Conservation (phyloP, 2,888 invertebrate species). For the Lycia hirtaria region DNA sequence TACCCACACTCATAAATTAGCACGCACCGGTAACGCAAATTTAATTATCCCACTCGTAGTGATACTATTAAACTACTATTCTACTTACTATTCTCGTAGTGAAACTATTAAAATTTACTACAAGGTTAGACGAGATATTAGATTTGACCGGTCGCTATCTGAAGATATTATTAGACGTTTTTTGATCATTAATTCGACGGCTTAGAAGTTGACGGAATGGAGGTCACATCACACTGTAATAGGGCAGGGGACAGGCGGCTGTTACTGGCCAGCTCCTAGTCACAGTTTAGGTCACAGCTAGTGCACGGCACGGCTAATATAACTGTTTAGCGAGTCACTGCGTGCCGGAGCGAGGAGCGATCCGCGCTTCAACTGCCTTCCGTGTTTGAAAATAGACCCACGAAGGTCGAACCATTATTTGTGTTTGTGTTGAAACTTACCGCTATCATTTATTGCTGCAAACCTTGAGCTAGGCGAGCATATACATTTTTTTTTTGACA, state of each 20-base stretch:
- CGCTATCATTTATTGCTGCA: slow-evolving; percentile 56
- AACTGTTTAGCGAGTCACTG: slow-evolving; percentile 67
- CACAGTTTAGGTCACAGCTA: slow-evolving; percentile 15
- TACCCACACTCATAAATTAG: slow-evolving; percentile 50
- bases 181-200: slow-evolving; percentile 35
- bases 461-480: slow-evolving; percentile 60
- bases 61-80: slow-evolving; percentile 27
- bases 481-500: slow-evolving; percentile 44
- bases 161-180: slow-evolving; percentile 33
- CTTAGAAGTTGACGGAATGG: slow-evolving; percentile 39
- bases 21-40: slow-evolving; percentile 33
- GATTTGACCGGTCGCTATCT: slow-evolving; percentile 39
- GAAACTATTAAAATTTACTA: slow-evolving; percentile 24
- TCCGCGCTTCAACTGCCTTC: slow-evolving; percentile 76
- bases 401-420: slow-evolving; percentile 78
- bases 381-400: slow-evolving; percentile 80
- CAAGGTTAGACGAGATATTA: slow-evolving; percentile 26
- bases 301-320: slow-evolving; percentile 54
- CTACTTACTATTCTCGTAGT: slow-evolving; percentile 23
- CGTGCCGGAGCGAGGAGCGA: slow-evolving; percentile 52
- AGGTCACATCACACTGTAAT: slow-evolving; percentile 46
- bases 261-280: slow-evolving; percentile 48
- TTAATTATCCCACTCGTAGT: slow-evolving; percentile 17
- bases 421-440: slow-evolving; percentile 54
- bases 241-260: slow-evolving; percentile 29